Base-by-base conservation (phyloP, 2,113 vertebrate species). In the Chloropsis hardwickii region DNA sequence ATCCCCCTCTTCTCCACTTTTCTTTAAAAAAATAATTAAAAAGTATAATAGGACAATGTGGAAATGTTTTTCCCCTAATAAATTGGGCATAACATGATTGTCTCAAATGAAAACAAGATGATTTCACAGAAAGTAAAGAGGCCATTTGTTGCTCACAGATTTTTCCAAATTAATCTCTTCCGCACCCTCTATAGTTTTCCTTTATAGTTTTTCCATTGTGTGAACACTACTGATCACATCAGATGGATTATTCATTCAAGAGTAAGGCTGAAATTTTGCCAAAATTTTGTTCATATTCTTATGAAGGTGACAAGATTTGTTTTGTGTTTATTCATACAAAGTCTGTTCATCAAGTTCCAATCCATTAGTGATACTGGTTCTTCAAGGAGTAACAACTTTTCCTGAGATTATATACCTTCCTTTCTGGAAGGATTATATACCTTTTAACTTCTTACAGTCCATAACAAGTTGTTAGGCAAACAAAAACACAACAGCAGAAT, bases 101-200 rank as follows among this genome's bases (percentile, higher is more conserved):
- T 86, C 31, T 81, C 44, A 90, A 93, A 93, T 88, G 56, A 93
- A 93, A 96, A 74, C 90, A 96, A 91, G 77, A 95, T 80, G 39
- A 67, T 86, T 88, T 88, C 2, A 6, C n/a, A 76, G 83, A 86
- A 92, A 90, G 35, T 33, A 91, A 71, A 78, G 27, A 48, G 35
- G 11, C 2, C 39, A 31, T 72, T 91, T 90, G 35, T 76, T 95
- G 42, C 39, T 76, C 42, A n/a, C n/a, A 90, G 44, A 67, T 61
- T 60, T 25, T 79, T 93, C 51, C 74, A 95, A 95, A 93, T 93
- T 90, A 90, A 90, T 88, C 44, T 78, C 42, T 95, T 86, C 88
- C 28, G 0, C 44, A 67, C 83, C 50, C 66, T 73, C 27, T 65
- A 33, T 6, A 87, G 48, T 81, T 91, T 76, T 79, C 37, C 14